Evolutionary conservation across 2,113 vertebrate species (phyloP).

Genomic region (Willisornis vidua): DNA sequence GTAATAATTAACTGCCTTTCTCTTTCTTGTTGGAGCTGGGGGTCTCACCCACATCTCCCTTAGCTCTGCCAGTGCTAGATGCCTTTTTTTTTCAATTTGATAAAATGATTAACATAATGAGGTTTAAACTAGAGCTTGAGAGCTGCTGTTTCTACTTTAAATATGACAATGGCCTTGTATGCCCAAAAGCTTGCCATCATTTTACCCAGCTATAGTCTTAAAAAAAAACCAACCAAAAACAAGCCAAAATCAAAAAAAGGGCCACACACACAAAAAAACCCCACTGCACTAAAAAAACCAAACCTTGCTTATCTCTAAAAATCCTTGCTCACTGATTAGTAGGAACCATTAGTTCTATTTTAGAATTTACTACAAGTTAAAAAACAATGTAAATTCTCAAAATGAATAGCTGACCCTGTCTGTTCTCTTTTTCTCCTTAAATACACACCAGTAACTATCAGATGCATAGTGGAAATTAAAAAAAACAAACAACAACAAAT

Average conservation of each 20-base stretch:
- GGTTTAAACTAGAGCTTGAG: background rate
- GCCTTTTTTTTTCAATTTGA: background rate
- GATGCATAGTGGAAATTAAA: background rate
- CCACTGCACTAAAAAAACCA: background rate
- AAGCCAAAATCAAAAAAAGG: background rate
- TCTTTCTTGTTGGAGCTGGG: background rate
- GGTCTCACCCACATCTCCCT: background rate
- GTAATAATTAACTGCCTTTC: slow-evolving; percentile 12
- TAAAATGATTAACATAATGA: slow-evolving; percentile 6
- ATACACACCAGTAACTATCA: background rate
- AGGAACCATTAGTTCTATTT: background rate
- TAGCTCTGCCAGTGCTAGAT: background rate
- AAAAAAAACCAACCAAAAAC: background rate
- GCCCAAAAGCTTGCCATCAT: background rate
- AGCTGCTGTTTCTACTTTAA: slow-evolving; percentile 23
- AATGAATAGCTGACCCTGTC: background rate
- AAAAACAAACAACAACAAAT: background rate
- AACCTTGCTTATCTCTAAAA: background rate
- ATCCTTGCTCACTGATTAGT: background rate
- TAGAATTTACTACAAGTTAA: background rate
- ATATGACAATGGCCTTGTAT: background rate
- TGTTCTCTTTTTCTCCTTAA: background rate
- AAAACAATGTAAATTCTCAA: background rate
- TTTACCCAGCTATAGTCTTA: background rate
- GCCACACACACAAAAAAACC: fast-evolving